Conservation (phyloP, 2,888 invertebrate species). For the Acanthosepion esculentum region DNA sequence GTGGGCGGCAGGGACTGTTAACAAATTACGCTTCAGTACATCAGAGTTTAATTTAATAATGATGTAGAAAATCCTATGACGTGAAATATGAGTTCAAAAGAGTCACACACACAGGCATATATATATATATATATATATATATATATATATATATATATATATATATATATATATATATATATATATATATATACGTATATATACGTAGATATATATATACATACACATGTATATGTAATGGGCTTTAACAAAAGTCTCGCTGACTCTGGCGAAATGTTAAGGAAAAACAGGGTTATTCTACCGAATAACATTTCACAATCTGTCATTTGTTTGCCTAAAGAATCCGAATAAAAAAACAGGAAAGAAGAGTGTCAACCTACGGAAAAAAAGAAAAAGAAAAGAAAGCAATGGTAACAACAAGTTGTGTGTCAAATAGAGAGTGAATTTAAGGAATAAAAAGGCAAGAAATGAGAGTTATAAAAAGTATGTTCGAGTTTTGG, state of each 20-base stretch:
- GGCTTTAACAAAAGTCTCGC: too few species aligned
- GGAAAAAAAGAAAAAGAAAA: too few species aligned
- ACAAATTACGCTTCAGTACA: neutral
- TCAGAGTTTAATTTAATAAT: neutral
- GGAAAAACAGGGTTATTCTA: too few species aligned
- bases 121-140: too few species aligned
- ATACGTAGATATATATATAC: conserved; percentile 24
- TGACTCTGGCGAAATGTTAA: too few species aligned
- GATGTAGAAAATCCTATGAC: neutral
- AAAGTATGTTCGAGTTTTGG: neutral
- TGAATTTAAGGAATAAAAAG: neutral
- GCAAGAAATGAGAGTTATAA: neutral
- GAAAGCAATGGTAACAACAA: too few species aligned
- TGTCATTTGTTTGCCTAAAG: too few species aligned
- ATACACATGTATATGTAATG: neutral
- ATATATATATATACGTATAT: neutral
- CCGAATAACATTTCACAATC: too few species aligned
- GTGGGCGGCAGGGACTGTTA: neutral
- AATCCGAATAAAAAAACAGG: too few species aligned
- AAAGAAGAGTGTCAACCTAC: too few species aligned
- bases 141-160: neutral
- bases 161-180: neutral
- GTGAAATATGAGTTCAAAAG: neutral
- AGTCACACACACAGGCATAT: neutral
- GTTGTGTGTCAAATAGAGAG: neutral